Base-by-base conservation (phyloP, 2,888 invertebrate species). In the Adelphocoris suturalis region DNA sequence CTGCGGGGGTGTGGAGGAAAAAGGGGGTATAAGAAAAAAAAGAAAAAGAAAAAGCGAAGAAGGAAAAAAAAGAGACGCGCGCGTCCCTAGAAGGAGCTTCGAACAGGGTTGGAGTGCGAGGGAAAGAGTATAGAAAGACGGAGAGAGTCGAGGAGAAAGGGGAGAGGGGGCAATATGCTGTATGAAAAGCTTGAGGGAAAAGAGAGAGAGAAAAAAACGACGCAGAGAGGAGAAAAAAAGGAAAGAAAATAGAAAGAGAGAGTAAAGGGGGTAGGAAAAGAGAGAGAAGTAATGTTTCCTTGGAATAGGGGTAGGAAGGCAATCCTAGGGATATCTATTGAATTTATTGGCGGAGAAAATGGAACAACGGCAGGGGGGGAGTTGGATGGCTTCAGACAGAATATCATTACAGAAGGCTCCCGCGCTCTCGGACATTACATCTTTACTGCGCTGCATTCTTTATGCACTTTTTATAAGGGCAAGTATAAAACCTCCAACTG, bases 261-360 rank as follows among this genome's bases (percentile, higher is more conserved):
- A 87, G 90, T 81, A 90, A 85, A 90, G 89, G n/a, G 82, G 55
- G 86, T 28, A 61, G 86, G 86, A 57, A 80, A 57, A 76, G 28
- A 87, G 76, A 90, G 90, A 61, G 78, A 88, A 91, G 91, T 84
- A 89, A 90, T 90, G 91, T 87, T 90, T 91, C 90, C 90, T 81
- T 57, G 87, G 86, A 86, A 90, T 80, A 86, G 75, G 81, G 90
- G 82, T 61, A 86, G 78, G 55, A 81, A 80, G 90, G 89, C 90
- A 89, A 89, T 90, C 90, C 91, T 90, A 89, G 89, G 91, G 90
- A 89, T 91, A 91, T 91, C 91, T 92, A 92, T 92, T 91, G 92
- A 92, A 92, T 92, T 92, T 92, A 92, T 92, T 91, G 92, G 92
- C 90, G 90, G 61, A 82, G 91, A 90, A 89, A 91, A 91, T 91